phyloP scores from a whole-genome alignment of 1,140 invertebrate species.

The Gonatopus flavifemur region DNA sequence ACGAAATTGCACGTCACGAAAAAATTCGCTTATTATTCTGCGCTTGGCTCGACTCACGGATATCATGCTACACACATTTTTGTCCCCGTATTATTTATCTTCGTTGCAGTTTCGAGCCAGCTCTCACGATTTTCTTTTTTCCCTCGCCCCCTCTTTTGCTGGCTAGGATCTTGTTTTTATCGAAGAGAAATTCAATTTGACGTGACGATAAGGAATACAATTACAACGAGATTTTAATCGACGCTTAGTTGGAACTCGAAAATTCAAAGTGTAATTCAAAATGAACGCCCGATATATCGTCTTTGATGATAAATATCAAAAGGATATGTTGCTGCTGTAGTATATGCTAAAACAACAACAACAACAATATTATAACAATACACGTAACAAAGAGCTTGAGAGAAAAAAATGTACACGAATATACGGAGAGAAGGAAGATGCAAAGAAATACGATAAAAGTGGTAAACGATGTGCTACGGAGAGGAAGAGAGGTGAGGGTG shows the following conservation, averaged over 20 bases:
- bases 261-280: no score
- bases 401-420: background rate
- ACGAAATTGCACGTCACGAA: constrained; percentile 31
- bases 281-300: no score
- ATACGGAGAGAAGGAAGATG: background rate
- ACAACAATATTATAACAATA: no score
- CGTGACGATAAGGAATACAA: no score
- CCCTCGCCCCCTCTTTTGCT: background rate
- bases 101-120: background rate
- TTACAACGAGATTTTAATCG: no score
- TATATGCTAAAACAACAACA: no score
- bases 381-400: background rate
- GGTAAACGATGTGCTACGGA: background rate
- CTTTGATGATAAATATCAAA: no score
- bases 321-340: no score
- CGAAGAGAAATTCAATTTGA: no score
- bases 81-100: constrained; percentile 25
- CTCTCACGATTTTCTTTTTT: background rate
- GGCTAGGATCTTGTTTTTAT: constrained; percentile 6
- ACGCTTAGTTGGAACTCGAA: no score
- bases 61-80: constrained; percentile 23
- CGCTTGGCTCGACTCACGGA: constrained; percentile 4
- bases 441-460: background rate
- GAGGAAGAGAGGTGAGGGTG: background rate
- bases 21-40: constrained; percentile 34